Percentiles rank a stretch among this genome's conserved stretches.
These are phyloP conservation scores for Cyphomyrmex costatus DNA, from an alignment of 1,140 invertebrate species.

Conservation along the genomic window DNA sequence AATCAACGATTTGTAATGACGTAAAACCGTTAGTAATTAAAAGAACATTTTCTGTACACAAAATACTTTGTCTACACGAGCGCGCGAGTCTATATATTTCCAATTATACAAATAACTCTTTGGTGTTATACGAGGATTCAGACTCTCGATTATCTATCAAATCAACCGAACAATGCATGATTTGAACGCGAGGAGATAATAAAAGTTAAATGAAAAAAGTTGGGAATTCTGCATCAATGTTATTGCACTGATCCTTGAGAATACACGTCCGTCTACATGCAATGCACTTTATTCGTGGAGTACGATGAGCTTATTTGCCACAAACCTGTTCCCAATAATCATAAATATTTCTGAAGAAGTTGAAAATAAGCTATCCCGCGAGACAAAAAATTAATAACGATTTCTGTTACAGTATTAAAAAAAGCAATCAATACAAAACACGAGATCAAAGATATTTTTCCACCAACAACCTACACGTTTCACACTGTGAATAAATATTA, in stretches of 20 bases:
- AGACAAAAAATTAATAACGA: neutral
- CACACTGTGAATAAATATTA: conserved; percentile 47
- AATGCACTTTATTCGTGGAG: conserved; percentile 6
- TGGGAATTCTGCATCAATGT: conserved; percentile 22
- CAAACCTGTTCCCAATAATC: neutral
- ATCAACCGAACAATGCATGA: neutral
- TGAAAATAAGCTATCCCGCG: conserved; percentile 14
- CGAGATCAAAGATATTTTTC: conserved; percentile 32
- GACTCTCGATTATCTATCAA: neutral
- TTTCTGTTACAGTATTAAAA: conserved; percentile 21
- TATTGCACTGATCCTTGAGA: conserved; percentile 43
- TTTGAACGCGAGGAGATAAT: conserved; percentile 31
- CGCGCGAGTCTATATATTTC: neutral
- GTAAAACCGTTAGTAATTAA: conserved; percentile 12
- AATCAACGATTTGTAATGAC: neutral
- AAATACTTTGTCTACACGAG: neutral
- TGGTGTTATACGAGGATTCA: neutral
- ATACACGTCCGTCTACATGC: conserved; percentile 8
- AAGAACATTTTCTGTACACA: neutral
- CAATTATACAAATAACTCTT: conserved; percentile 27
- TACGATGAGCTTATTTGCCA: conserved; percentile 3
- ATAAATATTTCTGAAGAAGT: conserved; percentile 35
- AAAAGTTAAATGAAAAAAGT: conserved; percentile 20
- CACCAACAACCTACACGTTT: neutral
- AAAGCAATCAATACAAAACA: conserved; percentile 6